These are phyloP conservation scores for Helicoverpa zea DNA, from an alignment of 1,140 invertebrate genomes.

Conservation along the genomic window DNA sequence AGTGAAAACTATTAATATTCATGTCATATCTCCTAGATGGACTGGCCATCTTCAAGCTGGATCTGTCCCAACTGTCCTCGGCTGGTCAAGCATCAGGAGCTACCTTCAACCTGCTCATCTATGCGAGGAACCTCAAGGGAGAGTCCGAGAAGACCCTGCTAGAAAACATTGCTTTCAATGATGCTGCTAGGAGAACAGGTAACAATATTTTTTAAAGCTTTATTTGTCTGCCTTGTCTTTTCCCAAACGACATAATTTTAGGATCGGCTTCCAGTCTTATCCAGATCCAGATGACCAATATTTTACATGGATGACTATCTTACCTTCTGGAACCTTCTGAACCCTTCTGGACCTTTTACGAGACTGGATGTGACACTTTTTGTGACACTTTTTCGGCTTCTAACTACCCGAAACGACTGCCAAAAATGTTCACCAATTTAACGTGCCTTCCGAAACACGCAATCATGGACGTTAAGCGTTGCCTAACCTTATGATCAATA, in stretches of 20 bases:
- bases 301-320: too few relatives aligned
- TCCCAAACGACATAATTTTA: too few relatives aligned
- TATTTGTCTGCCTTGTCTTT: too few relatives aligned
- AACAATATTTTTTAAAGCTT: not conserved
- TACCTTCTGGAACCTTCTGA: too few relatives aligned
- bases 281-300: too few relatives aligned
- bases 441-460: not conserved
- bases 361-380: too few relatives aligned
- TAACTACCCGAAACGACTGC: too few relatives aligned
- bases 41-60: slow-evolving; percentile 89
- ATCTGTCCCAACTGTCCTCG: slow-evolving; percentile 89
- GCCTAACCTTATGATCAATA: too few relatives aligned
- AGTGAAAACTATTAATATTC: not conserved
- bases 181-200: slow-evolving; percentile 95
- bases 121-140: slow-evolving; percentile 95
- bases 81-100: slow-evolving; percentile 86
- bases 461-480: too few relatives aligned
- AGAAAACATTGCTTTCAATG: slow-evolving; percentile 95
- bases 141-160: slow-evolving; percentile 93
- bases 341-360: too few relatives aligned
- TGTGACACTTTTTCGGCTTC: too few relatives aligned
- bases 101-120: slow-evolving; percentile 92
- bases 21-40: slow-evolving; percentile 65
- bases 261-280: too few relatives aligned
- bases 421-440: not conserved